These are phyloP conservation scores for Holcopasites calliopsidis DNA, from an alignment of 1,140 invertebrate species.

Conservation along the genomic window DNA sequence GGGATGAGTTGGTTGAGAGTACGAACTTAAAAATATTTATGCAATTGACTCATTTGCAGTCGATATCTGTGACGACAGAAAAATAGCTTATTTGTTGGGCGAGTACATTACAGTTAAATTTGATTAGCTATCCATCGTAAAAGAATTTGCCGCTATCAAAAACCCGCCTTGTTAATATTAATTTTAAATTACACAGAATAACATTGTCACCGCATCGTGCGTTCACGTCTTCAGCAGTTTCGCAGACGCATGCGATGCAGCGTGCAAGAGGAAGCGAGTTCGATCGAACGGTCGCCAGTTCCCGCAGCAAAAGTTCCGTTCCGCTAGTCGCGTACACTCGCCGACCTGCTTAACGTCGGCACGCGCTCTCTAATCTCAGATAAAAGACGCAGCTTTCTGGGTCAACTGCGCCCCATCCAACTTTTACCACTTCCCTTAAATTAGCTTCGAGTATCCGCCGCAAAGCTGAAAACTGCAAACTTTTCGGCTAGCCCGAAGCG, in stretches of 20 bases:
- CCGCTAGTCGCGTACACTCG: conserved; percentile 13
- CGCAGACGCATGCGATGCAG: background rate
- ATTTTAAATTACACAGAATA: too few species aligned
- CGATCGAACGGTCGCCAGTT: background rate
- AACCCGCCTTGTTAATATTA: too few species aligned
- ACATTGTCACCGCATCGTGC: too few species aligned
- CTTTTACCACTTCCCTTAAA: conserved; percentile 44
- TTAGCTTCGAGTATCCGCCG: conserved; percentile 32
- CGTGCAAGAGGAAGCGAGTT: background rate
- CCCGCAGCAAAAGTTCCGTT: conserved; percentile 18
- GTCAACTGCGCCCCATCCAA: conserved; percentile 5
- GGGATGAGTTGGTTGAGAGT: too few species aligned
- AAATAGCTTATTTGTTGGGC: too few species aligned
- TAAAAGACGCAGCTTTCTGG: conserved; percentile 11
- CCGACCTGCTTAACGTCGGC: background rate
- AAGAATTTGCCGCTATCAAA: too few species aligned
- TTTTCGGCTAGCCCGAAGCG: background rate
- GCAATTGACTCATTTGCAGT: too few species aligned
- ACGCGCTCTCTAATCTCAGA: conserved; percentile 34
- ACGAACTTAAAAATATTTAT: too few species aligned
- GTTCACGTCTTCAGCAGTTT: background rate
- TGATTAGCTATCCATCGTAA: too few species aligned
- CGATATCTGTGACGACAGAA: too few species aligned
- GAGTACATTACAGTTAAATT: too few species aligned
- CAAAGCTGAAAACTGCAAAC: conserved; percentile 30